Evolutionary conservation across 2,113 vertebrate genomes (phyloP).

Genomic region (Bubalus kerabau): DNA sequence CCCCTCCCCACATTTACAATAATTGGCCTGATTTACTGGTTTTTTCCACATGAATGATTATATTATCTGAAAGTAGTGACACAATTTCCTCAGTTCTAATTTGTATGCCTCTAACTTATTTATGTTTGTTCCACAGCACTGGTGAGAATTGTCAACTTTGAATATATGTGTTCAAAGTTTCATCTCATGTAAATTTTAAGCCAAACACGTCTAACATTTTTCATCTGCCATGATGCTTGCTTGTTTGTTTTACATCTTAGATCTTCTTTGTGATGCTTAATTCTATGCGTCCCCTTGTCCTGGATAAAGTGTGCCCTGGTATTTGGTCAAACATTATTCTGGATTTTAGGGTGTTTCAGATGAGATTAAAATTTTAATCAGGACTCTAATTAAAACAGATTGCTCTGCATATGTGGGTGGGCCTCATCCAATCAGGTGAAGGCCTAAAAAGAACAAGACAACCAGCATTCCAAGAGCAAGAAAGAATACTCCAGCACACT

Average conservation of each 20-base stretch:
- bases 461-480: background rate
- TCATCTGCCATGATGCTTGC: background rate
- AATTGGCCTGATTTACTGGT: background rate
- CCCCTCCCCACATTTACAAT: background rate
- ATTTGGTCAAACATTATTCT: background rate
- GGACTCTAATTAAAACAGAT: background rate
- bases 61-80: background rate
- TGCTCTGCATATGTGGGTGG: background rate
- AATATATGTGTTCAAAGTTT: background rate
- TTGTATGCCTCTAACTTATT: background rate
- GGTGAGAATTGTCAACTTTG: background rate
- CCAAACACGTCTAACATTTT: background rate
- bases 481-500: background rate
- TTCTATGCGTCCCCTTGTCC: background rate
- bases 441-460: background rate
- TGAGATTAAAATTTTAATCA: background rate
- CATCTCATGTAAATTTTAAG: background rate
- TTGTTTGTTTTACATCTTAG: background rate
- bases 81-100: background rate
- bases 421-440: background rate
- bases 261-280: background rate
- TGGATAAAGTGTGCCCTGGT: background rate
- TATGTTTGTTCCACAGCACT: background rate
- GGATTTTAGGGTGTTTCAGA: background rate
- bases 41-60: background rate